Base-by-base conservation (phyloP, 2,113 vertebrate genomes). In the Protomyctophum bolini region DNA sequence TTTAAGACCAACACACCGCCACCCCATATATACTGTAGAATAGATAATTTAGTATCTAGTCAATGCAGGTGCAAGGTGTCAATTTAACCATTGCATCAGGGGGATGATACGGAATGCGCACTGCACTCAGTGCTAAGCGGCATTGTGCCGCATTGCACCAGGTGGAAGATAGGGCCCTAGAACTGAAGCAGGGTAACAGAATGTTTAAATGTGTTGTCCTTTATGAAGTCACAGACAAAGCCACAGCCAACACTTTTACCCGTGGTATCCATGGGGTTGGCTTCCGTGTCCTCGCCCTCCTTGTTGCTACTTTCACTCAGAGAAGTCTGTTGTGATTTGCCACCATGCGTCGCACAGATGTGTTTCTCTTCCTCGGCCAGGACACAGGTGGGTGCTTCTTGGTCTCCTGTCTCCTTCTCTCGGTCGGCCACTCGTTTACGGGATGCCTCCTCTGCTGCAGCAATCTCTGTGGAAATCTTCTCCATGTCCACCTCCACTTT, bases 401-500 rank as follows among this genome's bases (percentile, higher is more conserved):
- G 92, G 69, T 97, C 97, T 0, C 93, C 95, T 0, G 93, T 94
- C 54, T 98, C 97, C 73, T 96, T 95, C 73, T 98, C 97, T 10
- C 96, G 86, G 46, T 98, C 97, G 64, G 96, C 95, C 77, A 97
- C 93, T 8, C 96, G 92, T 80, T 95, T 95, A 56, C 96, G 95
- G 6, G 96, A 95, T 45, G 95, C 95, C 10, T 99, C 97, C 78
- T 99, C 98, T 0, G 97, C 97, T 10, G 97, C 96, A 2, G 96
- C 92, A 2, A 99, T 98, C 85, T 99, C 98, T 12, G 97, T 95
- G 2, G 96, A 97, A 11, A 99, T 96, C 91, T 98, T 99, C 83
- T 99, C 97, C 97, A 98, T 98, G 80, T 99, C 97, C 84, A 99
- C 97, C 87, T 99, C 97, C 67, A 99, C 97, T 85, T 99, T 99